These are phyloP conservation scores for Garra rufa DNA, from an alignment of 2,113 vertebrate genomes.

Conservation along the genomic window DNA sequence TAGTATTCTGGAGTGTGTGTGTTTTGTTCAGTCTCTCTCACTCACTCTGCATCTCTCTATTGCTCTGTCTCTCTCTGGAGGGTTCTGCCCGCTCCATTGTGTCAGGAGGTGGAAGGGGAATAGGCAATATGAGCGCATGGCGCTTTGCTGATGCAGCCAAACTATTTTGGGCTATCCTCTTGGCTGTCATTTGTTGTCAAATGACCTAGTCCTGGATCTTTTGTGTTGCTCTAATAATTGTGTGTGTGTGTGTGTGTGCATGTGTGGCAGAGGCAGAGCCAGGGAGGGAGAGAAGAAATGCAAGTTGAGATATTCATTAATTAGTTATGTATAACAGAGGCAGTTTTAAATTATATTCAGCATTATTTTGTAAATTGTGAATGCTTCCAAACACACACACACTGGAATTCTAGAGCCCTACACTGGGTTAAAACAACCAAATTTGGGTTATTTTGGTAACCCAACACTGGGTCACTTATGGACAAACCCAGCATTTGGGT, in stretches of 20 bases:
- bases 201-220: slow-evolving; percentile 40
- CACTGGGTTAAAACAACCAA: too few species aligned
- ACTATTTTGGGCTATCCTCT: slow-evolving; percentile 49
- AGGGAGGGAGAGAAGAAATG: neutral
- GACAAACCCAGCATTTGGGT: too few species aligned
- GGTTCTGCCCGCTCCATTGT: slow-evolving; percentile 41
- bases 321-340: neutral
- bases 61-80: slow-evolving; percentile 37
- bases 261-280: neutral
- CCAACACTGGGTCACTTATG: too few species aligned
- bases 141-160: slow-evolving; percentile 55
- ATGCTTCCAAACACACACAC: neutral
- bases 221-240: slow-evolving; percentile 48
- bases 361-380: neutral
- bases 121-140: slow-evolving; percentile 39
- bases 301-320: slow-evolving; percentile 45
- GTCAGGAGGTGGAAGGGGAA: slow-evolving; percentile 50
- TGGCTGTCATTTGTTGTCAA: slow-evolving; percentile 48
- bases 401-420: too few species aligned
- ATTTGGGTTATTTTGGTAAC: too few species aligned
- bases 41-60: slow-evolving; percentile 38
- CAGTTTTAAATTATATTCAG: neutral
- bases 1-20: slow-evolving; percentile 50
- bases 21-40: slow-evolving; percentile 39
- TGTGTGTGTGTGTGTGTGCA: slow-evolving; percentile 28